Percentiles rank a stretch among this genome's conserved stretches.
Evolutionary conservation across 2,797 vertebrate species (phyloP).

Genomic region (Myioborus melanocephalus): DNA sequence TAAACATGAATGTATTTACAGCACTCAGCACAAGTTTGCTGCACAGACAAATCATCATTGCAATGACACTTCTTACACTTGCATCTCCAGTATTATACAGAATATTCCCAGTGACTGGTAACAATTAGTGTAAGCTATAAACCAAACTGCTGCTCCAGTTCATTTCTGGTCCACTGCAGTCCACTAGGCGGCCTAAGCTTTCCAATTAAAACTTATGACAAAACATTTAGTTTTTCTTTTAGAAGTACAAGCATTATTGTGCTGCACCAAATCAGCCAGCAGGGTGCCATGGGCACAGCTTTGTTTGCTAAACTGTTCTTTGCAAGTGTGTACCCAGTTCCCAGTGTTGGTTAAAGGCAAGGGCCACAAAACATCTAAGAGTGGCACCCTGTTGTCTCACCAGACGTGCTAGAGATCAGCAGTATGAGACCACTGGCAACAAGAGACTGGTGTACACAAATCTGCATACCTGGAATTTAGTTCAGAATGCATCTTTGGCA

Average conservation of each 20-base stretch:
- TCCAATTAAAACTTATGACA: neutral
- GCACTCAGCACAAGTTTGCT: slow-evolving; percentile 70
- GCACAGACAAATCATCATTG: slow-evolving; percentile 61
- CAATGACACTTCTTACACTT: slow-evolving; percentile 61
- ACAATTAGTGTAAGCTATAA: slow-evolving; percentile 39
- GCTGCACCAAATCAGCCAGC: neutral
- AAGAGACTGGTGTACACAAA: neutral
- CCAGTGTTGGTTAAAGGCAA: neutral
- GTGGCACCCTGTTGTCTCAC: neutral
- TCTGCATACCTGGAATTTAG: neutral
- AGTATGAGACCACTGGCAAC: neutral
- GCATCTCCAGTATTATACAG: slow-evolving; percentile 64
- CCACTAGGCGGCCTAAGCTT: neutral
- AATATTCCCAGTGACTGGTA: slow-evolving; percentile 50
- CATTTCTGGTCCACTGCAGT: slow-evolving; percentile 43
- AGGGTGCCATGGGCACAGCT: neutral
- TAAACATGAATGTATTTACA: slow-evolving; percentile 78
- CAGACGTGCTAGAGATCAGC: neutral
- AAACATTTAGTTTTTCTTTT: neutral
- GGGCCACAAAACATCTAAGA: neutral
- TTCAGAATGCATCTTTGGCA: slow-evolving; percentile 29
- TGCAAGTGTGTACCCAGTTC: neutral
- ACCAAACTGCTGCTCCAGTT: slow-evolving; percentile 57
- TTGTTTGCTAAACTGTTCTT: neutral
- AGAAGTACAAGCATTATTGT: neutral